Base-by-base conservation (phyloP, 2,113 vertebrate genomes). In the Hymenochirus boettgeri region DNA sequence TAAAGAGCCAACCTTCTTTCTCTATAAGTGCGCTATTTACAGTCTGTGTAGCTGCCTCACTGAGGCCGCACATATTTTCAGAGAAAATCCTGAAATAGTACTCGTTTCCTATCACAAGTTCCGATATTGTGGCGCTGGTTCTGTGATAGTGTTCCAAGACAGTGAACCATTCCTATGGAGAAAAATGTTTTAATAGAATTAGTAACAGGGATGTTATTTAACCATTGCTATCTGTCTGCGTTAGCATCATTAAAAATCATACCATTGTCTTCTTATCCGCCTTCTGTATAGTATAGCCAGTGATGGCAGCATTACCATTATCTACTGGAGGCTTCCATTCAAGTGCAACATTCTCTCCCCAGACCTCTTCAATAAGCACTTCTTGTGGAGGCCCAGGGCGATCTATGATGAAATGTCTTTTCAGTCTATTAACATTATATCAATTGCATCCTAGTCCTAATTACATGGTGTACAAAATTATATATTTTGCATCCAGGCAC, bases 231-330 rank as follows among this genome's bases (percentile, higher is more conserved):
- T n/a, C n/a, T n/a, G n/a, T n/a, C n/a, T n/a, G n/a, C n/a, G n/a
- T n/a, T n/a, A 10, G 21, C 26, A 63, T 42, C 2, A 18, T 13
- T 25, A 1, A 42, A 8, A 52, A 13, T 52, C 86, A 89, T 77
- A 90, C 96, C 96, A 98, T 98, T 24, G 94, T 98, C 79, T 99
- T 99, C 74, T 95, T 97, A 74, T 99, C 96, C 18, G 96, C 96
- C 83, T 99, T 99, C 84, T 99, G 96, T 77, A 99, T 95, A 2
- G 95, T 97, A 73, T 99, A 99, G 54, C 96, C 96, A 10, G 86
- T 94, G 69, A 99, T 97, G 47, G 89, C 86, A 19, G 94, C 89
- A 17, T 99, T 99, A 25, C 96, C 96, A 4, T 82, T 89, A 73
- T 99, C 94, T 71, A 86, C 93, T 2, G 96, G 96, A 22, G 90